Percentiles rank a stretch among this genome's conserved stretches.
These are phyloP conservation scores for Sciurus carolinensis DNA, from an alignment of 2,797 vertebrate species.

Conservation along the genomic window DNA sequence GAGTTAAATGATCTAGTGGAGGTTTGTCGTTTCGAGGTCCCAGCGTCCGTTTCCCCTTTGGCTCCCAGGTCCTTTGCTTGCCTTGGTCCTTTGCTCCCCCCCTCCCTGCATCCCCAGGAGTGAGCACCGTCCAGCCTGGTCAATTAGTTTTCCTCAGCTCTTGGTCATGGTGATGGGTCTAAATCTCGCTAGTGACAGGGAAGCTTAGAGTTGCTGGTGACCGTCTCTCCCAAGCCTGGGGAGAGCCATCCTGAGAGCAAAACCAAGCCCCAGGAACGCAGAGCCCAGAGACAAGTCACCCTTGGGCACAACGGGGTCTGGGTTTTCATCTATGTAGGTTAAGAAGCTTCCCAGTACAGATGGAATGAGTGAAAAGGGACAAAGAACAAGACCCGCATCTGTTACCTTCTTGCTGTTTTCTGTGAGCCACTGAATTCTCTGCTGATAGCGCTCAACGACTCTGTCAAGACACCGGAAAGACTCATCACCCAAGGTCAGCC, in stretches of 20 bases:
- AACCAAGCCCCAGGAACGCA: background rate
- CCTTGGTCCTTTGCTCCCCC: too few relatives aligned
- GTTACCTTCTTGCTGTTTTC: conserved; percentile 92
- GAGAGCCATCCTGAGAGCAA: background rate
- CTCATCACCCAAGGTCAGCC: background rate
- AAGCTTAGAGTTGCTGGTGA: background rate
- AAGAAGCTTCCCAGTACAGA: background rate
- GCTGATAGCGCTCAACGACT: conserved; percentile 87
- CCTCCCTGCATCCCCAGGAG: background rate
- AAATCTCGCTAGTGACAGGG: background rate
- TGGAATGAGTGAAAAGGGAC: background rate
- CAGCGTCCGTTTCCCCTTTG: background rate
- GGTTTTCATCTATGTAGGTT: background rate
- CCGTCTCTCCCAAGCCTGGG: background rate
- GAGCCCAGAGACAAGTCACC: background rate
- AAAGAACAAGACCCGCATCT: background rate
- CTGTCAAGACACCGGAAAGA: conserved; percentile 86
- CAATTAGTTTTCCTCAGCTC: background rate
- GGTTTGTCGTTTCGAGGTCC: background rate
- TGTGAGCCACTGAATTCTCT: conserved; percentile 90
- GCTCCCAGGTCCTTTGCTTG: background rate
- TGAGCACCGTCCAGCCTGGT: background rate
- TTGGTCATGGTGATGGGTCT: background rate
- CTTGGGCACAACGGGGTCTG: background rate
- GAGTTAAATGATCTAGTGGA: background rate